Percentiles rank a stretch among this genome's conserved stretches.
Conservation (phyloP, 2,888 invertebrate genomes). For the Rhorus exstirpatorius region DNA sequence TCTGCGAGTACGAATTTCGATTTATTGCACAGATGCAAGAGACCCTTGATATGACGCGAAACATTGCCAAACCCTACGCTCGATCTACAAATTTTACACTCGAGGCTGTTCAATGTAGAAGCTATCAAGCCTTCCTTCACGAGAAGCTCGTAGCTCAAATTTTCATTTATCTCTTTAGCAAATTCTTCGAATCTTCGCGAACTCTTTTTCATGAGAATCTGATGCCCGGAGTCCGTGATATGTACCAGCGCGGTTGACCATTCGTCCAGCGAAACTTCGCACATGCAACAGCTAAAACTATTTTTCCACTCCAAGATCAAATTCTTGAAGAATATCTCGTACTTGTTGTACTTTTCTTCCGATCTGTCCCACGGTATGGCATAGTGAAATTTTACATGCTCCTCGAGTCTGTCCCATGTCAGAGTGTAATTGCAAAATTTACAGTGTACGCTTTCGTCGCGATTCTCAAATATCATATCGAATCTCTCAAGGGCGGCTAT, state of each 20-base stretch:
- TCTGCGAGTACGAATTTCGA: neutral
- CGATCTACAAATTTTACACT: slow-evolving; percentile 2
- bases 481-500: neutral
- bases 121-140: slow-evolving; percentile 26
- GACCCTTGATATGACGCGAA: slow-evolving; percentile 2
- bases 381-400: slow-evolving; percentile 4
- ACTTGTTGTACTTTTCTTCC: slow-evolving; percentile 13
- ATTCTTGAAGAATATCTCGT: slow-evolving; percentile 38
- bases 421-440: neutral
- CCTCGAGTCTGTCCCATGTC: neutral
- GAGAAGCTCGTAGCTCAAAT: neutral
- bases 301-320: neutral
- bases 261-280: neutral
- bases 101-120: neutral
- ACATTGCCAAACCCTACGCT: neutral
- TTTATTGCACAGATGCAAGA: neutral
- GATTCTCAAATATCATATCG: neutral
- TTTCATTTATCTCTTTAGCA: neutral
- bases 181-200: neutral
- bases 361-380: slow-evolving; percentile 20
- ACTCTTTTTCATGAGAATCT: neutral
- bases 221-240: neutral
- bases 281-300: slow-evolving; percentile 2
- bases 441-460: neutral
- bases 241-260: slow-evolving; percentile 28